A percentile compares a stretch with the other conserved stretches of the same genome.
These are phyloP conservation scores for Ochlodes sylvanus DNA, from an alignment of 2,888 invertebrate genomes.

Conservation along the genomic window DNA sequence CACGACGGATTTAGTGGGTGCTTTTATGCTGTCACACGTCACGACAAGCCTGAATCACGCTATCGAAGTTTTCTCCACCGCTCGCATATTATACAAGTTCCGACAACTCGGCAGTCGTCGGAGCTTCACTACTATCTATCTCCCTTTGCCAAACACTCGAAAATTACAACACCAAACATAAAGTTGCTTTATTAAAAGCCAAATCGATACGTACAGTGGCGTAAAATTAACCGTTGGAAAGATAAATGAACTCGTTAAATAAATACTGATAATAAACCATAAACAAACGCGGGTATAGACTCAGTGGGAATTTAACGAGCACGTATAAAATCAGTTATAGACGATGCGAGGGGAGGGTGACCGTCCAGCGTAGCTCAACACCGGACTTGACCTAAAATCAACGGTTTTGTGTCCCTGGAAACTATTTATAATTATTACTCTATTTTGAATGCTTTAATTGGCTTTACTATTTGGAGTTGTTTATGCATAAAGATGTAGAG, in stretches of 20 bases:
- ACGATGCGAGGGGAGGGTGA: neutral
- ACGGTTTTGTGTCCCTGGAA: too few relatives aligned
- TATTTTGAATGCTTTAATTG: too few relatives aligned
- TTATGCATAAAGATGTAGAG: too few relatives aligned
- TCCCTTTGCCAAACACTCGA: too few relatives aligned
- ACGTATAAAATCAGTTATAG: slow-evolving; percentile 12
- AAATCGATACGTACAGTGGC: neutral
- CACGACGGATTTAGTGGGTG: neutral
- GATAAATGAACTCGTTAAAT: slow-evolving; percentile 10
- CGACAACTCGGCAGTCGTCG: too few relatives aligned
- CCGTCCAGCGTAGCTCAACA: neutral
- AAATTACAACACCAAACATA: neutral
- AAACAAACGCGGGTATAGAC: slow-evolving; percentile 7
- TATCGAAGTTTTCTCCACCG: too few relatives aligned
- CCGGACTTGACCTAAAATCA: neutral
- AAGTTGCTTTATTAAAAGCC: neutral
- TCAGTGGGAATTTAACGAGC: slow-evolving; percentile 13
- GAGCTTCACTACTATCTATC: too few relatives aligned
- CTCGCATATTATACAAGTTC: too few relatives aligned
- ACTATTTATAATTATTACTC: too few relatives aligned
- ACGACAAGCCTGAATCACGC: too few relatives aligned
- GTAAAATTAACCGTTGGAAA: slow-evolving; percentile 10
- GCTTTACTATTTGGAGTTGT: too few relatives aligned
- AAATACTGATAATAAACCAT: slow-evolving; percentile 8
- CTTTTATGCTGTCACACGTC: too few relatives aligned